These are phyloP conservation scores for Cephus sareptanus DNA, from an alignment of 2,888 invertebrate genomes.

Conservation along the genomic window DNA sequence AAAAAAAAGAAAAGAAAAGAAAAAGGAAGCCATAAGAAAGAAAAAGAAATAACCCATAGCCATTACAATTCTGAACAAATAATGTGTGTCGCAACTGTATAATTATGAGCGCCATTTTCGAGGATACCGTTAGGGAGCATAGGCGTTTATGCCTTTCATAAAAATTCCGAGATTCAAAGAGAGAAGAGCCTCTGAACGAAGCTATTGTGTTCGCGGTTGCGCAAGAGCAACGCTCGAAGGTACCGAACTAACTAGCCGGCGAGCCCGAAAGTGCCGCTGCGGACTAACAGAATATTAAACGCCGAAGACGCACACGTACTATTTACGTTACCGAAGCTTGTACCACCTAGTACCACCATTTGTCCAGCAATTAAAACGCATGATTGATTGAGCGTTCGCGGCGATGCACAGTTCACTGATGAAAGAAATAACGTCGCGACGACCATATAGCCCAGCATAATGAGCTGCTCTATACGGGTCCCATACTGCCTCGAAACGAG, in stretches of 20 bases:
- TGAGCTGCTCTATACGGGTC: not conserved
- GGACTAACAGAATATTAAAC: slow-evolving; percentile 46
- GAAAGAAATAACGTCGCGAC: not conserved
- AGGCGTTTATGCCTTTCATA: slow-evolving; percentile 45
- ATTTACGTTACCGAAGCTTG: slow-evolving; percentile 43
- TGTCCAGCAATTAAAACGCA: slow-evolving; percentile 55
- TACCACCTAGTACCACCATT: slow-evolving; percentile 47
- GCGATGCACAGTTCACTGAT: slow-evolving; percentile 32
- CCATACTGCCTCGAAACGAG: not conserved
- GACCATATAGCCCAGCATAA: not conserved
- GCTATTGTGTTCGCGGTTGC: slow-evolving; percentile 39
- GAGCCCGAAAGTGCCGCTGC: slow-evolving; percentile 2
- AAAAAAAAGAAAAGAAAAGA: slow-evolving; percentile 10
- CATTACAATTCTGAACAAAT: slow-evolving; percentile 52
- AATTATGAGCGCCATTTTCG: slow-evolving; percentile 53
- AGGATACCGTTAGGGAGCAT: slow-evolving; percentile 44
- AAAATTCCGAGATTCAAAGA: slow-evolving; percentile 46
- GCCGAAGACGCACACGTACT: slow-evolving; percentile 22
- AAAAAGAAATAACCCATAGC: slow-evolving; percentile 25
- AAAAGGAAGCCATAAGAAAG: slow-evolving; percentile 16
- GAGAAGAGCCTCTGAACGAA: slow-evolving; percentile 14
- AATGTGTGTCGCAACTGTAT: slow-evolving; percentile 52
- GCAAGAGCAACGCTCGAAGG: slow-evolving; percentile 23
- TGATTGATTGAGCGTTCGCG: slow-evolving; percentile 49
- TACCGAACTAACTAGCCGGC: not conserved